phyloP scores from a whole-genome alignment of 1,140 invertebrate genomes.

The Neomicropteryx cornuta region DNA sequence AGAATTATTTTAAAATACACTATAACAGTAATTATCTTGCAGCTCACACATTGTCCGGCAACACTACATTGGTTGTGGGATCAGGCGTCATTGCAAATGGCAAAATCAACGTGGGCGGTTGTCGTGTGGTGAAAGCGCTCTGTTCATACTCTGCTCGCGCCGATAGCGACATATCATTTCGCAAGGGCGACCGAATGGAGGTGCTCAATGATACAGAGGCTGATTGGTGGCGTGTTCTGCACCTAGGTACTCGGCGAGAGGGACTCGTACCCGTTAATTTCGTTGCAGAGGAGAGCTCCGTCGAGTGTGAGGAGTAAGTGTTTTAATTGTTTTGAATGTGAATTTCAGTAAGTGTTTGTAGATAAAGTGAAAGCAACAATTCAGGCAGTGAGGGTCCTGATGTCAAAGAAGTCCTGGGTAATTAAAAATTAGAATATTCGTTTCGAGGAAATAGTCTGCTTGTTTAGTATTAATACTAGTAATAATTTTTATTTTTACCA shows the following conservation, averaged over 20 bases:
- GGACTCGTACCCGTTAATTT: conserved; percentile 91
- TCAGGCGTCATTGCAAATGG: neutral
- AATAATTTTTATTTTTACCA: too few species aligned
- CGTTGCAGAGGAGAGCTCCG: conserved; percentile 83
- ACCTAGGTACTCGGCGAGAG: conserved; percentile 69
- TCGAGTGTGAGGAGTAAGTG: conserved; percentile 93
- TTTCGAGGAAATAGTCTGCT: too few species aligned
- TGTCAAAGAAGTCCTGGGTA: too few species aligned
- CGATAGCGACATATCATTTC: conserved; percentile 82
- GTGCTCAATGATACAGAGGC: conserved; percentile 79
- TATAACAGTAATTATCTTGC: too few species aligned
- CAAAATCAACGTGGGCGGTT: conserved; percentile 21
- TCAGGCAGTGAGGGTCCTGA: too few species aligned
- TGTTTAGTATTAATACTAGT: too few species aligned
- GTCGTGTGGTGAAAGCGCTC: conserved; percentile 74
- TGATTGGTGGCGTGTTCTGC: conserved; percentile 91
- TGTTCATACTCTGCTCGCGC: conserved; percentile 87
- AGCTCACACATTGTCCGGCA: conserved; percentile 2
- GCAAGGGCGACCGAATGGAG: conserved; percentile 85
- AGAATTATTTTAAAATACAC: too few species aligned
- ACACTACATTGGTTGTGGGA: neutral
- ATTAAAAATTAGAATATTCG: too few species aligned
- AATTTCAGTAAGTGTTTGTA: too few species aligned
- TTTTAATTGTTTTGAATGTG: conserved; percentile 6
- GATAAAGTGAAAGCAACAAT: too few species aligned